A percentile compares a stretch with the other conserved stretches of the same genome.
These are phyloP conservation scores for Dissostichus mawsoni DNA, from an alignment of 2,113 vertebrate genomes.

Conservation along the genomic window DNA sequence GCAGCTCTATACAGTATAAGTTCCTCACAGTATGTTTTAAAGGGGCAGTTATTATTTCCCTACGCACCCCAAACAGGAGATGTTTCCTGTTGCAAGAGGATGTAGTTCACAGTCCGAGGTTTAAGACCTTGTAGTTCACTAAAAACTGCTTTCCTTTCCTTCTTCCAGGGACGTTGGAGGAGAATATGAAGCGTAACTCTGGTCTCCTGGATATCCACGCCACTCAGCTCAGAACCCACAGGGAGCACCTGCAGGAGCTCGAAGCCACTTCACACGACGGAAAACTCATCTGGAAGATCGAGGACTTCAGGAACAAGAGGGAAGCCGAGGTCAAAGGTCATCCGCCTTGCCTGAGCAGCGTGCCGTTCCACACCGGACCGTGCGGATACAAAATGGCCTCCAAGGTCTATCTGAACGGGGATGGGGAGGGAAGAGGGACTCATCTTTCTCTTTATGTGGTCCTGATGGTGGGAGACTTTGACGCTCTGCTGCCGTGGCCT, in stretches of 20 bases:
- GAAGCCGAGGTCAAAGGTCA: slow-evolving; percentile 84
- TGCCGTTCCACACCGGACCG: slow-evolving; percentile 90
- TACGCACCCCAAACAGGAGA: not conserved
- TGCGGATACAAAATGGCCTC: slow-evolving; percentile 91
- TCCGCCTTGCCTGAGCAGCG: slow-evolving; percentile 85
- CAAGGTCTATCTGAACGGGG: slow-evolving; percentile 90
- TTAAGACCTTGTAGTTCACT: not conserved
- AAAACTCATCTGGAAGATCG: slow-evolving; percentile 94
- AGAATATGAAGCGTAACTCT: slow-evolving; percentile 44
- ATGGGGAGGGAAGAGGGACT: slow-evolving; percentile 87
- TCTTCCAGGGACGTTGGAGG: slow-evolving; percentile 40
- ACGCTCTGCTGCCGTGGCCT: slow-evolving; percentile 91
- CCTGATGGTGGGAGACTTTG: slow-evolving; percentile 94
- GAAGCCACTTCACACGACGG: slow-evolving; percentile 89
- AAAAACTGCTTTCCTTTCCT: not conserved
- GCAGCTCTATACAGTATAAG: not conserved
- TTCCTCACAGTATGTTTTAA: not conserved
- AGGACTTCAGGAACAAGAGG: slow-evolving; percentile 85
- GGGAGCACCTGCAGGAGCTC: slow-evolving; percentile 76
- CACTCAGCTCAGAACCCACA: slow-evolving; percentile 43
- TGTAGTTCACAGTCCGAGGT: not conserved
- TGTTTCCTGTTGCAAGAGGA: not conserved
- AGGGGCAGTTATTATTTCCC: not conserved
- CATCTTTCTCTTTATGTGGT: slow-evolving; percentile 93
- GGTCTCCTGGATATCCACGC: slow-evolving; percentile 52